These are phyloP conservation scores for Leptodactylus fuscus DNA, from an alignment of 2,113 vertebrate genomes.

Conservation along the genomic window DNA sequence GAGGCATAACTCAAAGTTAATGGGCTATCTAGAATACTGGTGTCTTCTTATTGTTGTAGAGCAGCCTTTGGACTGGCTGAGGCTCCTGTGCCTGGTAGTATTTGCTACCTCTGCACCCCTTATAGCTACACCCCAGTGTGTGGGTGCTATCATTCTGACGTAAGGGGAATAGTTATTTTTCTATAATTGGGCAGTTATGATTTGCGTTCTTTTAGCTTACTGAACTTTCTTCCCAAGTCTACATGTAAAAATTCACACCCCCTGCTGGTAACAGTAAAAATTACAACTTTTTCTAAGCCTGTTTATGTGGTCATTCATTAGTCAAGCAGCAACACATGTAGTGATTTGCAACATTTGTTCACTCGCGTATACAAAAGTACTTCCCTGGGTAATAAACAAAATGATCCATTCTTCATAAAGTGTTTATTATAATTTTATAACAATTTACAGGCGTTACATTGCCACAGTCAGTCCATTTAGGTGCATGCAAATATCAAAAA, in stretches of 20 bases:
- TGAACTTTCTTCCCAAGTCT: background rate
- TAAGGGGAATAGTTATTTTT: background rate
- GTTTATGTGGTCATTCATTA: background rate
- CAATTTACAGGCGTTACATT: conserved; percentile 87
- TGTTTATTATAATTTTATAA: conserved; percentile 87
- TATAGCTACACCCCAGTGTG: too few species aligned
- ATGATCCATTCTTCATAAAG: conserved; percentile 75
- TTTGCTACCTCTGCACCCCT: too few species aligned
- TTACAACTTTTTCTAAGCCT: background rate
- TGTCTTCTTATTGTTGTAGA: too few species aligned
- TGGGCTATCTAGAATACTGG: too few species aligned
- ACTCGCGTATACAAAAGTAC: background rate
- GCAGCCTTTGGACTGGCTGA: too few species aligned
- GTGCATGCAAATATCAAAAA: conserved; percentile 88
- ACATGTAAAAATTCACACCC: background rate
- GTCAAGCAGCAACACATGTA: background rate
- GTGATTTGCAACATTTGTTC: background rate
- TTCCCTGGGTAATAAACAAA: background rate
- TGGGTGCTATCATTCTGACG: too few species aligned
- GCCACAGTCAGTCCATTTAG: conserved; percentile 85
- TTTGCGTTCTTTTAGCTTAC: background rate
- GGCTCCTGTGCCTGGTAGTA: too few species aligned
- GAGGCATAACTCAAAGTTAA: too few species aligned
- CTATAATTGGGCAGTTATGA: background rate
- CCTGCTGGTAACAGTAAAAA: background rate